phyloP scores from a whole-genome alignment of 2,113 vertebrate genomes.

The Oryzias melastigma region DNA sequence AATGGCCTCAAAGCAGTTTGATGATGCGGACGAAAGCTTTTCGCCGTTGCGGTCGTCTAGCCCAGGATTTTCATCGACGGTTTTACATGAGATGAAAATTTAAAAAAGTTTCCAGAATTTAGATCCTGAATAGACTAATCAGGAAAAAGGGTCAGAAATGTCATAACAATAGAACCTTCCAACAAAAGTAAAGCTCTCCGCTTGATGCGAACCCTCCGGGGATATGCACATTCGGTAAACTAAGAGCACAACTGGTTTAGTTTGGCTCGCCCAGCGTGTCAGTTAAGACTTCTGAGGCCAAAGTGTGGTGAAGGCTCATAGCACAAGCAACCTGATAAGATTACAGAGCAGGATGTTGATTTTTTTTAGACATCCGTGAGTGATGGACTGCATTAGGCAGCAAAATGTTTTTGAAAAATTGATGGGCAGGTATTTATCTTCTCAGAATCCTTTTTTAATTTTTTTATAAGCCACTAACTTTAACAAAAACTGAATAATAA shows the following conservation, averaged over 20 bases:
- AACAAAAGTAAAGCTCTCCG: slow-evolving; percentile 63
- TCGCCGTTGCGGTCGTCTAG: slow-evolving; percentile 34
- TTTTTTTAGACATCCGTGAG: slow-evolving; percentile 39
- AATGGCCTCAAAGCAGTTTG: slow-evolving; percentile 60
- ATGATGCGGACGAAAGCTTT: slow-evolving; percentile 61
- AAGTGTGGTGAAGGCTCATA: slow-evolving; percentile 28
- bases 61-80: slow-evolving; percentile 46
- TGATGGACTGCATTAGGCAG: slow-evolving; percentile 36
- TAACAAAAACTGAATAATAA: slow-evolving; percentile 10
- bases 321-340: slow-evolving; percentile 49
- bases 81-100: slow-evolving; percentile 11
- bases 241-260: slow-evolving; percentile 55
- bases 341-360: slow-evolving; percentile 49
- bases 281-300: slow-evolving; percentile 42
- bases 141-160: slow-evolving; percentile 62
- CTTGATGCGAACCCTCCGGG: slow-evolving; percentile 43
- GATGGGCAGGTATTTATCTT: slow-evolving; percentile 45
- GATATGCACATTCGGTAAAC: slow-evolving; percentile 61
- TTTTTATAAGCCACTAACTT: slow-evolving; percentile 4
- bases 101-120: slow-evolving; percentile 39
- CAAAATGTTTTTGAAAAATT: slow-evolving; percentile 44
- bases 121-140: slow-evolving; percentile 65
- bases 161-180: slow-evolving; percentile 64
- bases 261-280: slow-evolving; percentile 50
- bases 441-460: not conserved